phyloP scores from a whole-genome alignment of 2,113 vertebrate genomes.

The Corythoichthys haematopterus region DNA sequence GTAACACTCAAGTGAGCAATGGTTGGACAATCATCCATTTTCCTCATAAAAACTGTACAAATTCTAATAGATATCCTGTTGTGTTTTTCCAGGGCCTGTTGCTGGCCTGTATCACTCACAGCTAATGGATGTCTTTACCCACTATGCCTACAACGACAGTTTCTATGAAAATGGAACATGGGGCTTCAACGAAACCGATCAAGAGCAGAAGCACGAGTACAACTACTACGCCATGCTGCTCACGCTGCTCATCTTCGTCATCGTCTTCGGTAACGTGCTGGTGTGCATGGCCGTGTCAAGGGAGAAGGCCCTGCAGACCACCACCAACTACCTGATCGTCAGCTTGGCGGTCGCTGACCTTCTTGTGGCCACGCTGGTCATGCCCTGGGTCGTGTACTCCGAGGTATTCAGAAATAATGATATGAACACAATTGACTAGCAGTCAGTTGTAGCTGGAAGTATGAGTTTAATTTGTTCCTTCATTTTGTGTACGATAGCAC shows the following conservation, averaged over 20 bases:
- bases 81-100: conserved; percentile 53
- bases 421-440: conserved; percentile 1
- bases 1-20: no score
- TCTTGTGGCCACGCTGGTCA: conserved; percentile 89
- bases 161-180: conserved; percentile 78
- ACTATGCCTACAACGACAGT: conserved; percentile 82
- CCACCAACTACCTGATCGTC: conserved; percentile 98
- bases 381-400: conserved; percentile 96
- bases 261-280: conserved; percentile 94
- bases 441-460: no score
- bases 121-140: conserved; percentile 88
- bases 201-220: conserved; percentile 77
- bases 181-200: conserved; percentile 76
- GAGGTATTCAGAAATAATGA: conserved; percentile 74
- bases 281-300: conserved; percentile 96
- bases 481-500: neutral
- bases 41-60: conserved; percentile 1
- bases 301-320: conserved; percentile 95
- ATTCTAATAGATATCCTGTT: conserved; percentile 5
- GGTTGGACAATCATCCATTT: no score
- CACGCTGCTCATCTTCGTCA: conserved; percentile 92
- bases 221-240: conserved; percentile 98
- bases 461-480: no score
- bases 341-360: conserved; percentile 95
- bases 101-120: conserved; percentile 61